Evolutionary conservation across 1,140 invertebrate genomes (phyloP).

Genomic region (Kradibia gibbosae): DNA sequence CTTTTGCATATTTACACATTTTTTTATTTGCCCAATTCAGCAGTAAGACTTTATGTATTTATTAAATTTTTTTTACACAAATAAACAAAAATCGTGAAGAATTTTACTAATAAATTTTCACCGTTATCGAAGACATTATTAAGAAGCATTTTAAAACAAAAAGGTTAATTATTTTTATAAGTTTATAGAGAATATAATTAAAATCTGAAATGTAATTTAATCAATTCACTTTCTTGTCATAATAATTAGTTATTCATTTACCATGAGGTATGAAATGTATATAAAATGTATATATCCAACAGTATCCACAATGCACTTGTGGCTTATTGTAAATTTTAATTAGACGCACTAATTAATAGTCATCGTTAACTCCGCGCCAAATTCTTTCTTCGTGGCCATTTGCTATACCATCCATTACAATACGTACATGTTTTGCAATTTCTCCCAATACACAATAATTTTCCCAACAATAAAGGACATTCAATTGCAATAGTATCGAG

Average conservation of each 20-base stretch:
- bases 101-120: background rate
- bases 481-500: constrained; percentile 12
- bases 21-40: too few relatives aligned
- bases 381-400: background rate
- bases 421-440: background rate
- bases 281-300: too few relatives aligned
- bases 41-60: too few relatives aligned
- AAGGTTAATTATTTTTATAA: background rate
- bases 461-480: constrained; percentile 3
- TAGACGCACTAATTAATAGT: background rate
- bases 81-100: background rate
- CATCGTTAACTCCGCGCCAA: background rate
- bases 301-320: too few relatives aligned
- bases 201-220: background rate
- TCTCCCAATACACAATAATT: background rate
- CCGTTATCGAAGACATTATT: background rate
- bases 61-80: background rate
- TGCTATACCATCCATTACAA: background rate
- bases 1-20: background rate
- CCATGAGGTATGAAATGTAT: background rate
- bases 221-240: background rate
- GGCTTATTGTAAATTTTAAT: background rate
- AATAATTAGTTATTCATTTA: background rate
- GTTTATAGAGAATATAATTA: background rate
- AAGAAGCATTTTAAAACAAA: background rate